Percentiles rank a stretch among this genome's conserved stretches.
Conservation (phyloP, 2,888 invertebrate genomes). For the Erebia palarica region DNA sequence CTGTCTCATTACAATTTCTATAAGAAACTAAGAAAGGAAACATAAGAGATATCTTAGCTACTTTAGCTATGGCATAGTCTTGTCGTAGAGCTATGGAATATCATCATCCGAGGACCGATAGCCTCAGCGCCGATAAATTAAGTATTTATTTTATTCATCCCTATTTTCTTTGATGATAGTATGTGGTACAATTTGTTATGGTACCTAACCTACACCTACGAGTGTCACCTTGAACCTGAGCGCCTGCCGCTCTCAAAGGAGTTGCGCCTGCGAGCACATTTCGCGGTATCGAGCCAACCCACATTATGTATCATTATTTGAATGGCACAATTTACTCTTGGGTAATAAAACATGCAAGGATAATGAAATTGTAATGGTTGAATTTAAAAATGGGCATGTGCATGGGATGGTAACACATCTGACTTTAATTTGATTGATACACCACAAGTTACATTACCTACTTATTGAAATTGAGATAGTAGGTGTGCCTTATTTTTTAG, state of each 20-base stretch:
- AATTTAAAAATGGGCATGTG: constrained; percentile 59
- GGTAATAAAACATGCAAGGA: constrained; percentile 64
- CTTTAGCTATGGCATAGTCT: too few species aligned
- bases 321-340: constrained; percentile 74
- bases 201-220: background rate
- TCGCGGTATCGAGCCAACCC: constrained; percentile 62
- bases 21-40: background rate
- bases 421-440: constrained; percentile 8
- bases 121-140: too few species aligned
- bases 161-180: background rate
- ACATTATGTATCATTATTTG: constrained; percentile 78
- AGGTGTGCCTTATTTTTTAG: background rate
- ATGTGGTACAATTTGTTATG: background rate
- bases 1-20: background rate
- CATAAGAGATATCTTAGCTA: background rate
- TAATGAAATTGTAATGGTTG: constrained; percentile 66
- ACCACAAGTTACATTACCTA: background rate
- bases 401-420: background rate
- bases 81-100: background rate
- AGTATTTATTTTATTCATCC: background rate
- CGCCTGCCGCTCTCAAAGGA: constrained; percentile 17
- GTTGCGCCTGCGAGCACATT: constrained; percentile 40
- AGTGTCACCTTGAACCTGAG: constrained; percentile 2
- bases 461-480: background rate
- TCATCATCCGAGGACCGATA: too few species aligned